Evolutionary conservation across 2,797 vertebrate genomes (phyloP), one percentile per base, ranked within the genome.

Genomic region (Lindbergichthys nudifrons): DNA sequence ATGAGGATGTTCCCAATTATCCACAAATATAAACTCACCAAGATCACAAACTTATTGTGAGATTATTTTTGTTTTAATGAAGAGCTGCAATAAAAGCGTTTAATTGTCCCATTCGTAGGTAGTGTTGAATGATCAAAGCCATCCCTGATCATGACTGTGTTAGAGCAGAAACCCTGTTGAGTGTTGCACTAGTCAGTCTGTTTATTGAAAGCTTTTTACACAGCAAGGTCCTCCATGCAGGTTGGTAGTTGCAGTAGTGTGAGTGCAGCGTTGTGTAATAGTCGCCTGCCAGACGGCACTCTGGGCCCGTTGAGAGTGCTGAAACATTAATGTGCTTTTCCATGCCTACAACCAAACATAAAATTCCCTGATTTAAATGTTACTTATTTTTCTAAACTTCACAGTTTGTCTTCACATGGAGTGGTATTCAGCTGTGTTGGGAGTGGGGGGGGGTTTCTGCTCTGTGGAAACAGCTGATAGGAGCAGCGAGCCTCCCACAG

Each of bases 281-380:
- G 72, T 72, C 58, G 42, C 66, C 76, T 62, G 42, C 66, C 76
- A 88, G 83, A 87, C 79, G 72, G 92, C 92, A 91, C 82, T 86
- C 77, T 46, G 82, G 77, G 80, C 79, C 80, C 71, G 71, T 82
- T 65, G 86, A 86, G 82, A 78, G 78, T 71, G 82, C 83, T 92
- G 45, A 93, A 93, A 92, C 82, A 88, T 93, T 89, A 68, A 92
- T 93, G 86, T 61, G 78, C 21, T 64, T 18, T 42, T 50, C 41
- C 50, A 47, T 54, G 3, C 12, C 68, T 54, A 48, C 63, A 3
- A 18, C 60, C 56, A 46, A 50, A 61, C 68, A 65, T 71, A 47
- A 58, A 70, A 67, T 84, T 65, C 69, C 65, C 65, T 70, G 48
- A 87, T 92, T 87, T 78, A 81, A 80, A 83, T 90, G 79, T 23